phyloP scores from a whole-genome alignment of 2,888 invertebrate genomes.

The Nemotelus nigrinus region DNA sequence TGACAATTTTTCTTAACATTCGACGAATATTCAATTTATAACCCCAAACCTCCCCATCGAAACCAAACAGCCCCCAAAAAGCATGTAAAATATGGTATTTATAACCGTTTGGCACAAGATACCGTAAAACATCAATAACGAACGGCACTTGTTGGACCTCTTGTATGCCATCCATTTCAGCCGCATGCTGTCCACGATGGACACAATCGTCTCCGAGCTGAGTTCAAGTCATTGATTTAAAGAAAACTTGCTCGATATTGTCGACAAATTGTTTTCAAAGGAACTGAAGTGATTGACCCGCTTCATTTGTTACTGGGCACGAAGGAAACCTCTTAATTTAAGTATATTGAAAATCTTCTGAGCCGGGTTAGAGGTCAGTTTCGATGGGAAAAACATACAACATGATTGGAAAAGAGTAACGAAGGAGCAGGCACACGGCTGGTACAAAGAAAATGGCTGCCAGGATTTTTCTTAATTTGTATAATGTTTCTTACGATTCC shows the following conservation, averaged over 20 bases:
- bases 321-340: neutral
- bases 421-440: too few species aligned
- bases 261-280: neutral
- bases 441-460: too few species aligned
- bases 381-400: neutral
- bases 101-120: neutral
- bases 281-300: constrained; percentile 24
- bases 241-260: neutral
- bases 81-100: neutral
- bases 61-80: neutral
- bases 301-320: neutral
- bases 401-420: too few species aligned
- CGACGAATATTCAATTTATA: too few species aligned
- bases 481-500: too few species aligned
- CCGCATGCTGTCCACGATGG: neutral
- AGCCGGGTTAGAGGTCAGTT: neutral
- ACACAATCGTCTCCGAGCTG: neutral
- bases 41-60: neutral
- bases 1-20: constrained; percentile 17
- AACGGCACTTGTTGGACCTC: neutral
- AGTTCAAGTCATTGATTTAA: constrained; percentile 5
- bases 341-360: constrained; percentile 10
- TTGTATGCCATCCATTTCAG: neutral
- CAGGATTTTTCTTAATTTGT: too few species aligned
- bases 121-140: neutral